These are phyloP conservation scores for Penaeus vannamei DNA, from an alignment of 1,140 invertebrate genomes.

Conservation along the genomic window DNA sequence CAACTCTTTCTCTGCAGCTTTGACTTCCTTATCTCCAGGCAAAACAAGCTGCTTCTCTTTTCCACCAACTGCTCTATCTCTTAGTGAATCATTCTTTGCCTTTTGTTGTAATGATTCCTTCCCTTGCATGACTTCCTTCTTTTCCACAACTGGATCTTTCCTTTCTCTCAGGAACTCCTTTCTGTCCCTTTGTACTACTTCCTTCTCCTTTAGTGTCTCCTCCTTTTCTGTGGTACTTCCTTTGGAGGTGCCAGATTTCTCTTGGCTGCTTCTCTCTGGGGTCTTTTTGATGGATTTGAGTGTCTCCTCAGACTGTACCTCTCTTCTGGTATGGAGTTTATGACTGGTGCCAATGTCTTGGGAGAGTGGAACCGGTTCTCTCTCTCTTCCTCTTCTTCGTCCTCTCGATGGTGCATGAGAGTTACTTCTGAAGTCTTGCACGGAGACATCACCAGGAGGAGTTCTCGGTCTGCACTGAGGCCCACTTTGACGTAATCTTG, in stretches of 20 bases:
- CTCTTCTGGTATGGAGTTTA: constrained; percentile 42
- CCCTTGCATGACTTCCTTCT: neutral
- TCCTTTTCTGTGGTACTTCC: constrained; percentile 49
- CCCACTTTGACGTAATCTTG: constrained; percentile 62
- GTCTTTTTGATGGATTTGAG: constrained; percentile 41
- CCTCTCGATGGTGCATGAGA: constrained; percentile 58
- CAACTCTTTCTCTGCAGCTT: too few relatives aligned
- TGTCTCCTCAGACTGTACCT: constrained; percentile 64
- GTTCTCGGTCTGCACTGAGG: constrained; percentile 60
- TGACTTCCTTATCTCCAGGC: too few relatives aligned
- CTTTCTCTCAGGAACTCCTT: constrained; percentile 21
- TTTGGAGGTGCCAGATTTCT: constrained; percentile 45
- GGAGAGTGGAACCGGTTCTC: constrained; percentile 50
- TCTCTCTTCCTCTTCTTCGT: constrained; percentile 59
- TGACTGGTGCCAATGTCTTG: constrained; percentile 19
- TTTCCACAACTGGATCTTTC: neutral
- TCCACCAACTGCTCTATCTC: too few relatives aligned
- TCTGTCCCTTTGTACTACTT: constrained; percentile 18
- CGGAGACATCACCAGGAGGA: constrained; percentile 56
- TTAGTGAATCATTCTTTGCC: neutral
- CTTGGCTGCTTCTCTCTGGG: constrained; percentile 46
- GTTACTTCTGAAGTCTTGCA: constrained; percentile 56
- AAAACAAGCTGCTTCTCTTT: too few relatives aligned
- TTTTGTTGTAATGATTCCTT: constrained; percentile 11
- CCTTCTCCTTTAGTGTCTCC: constrained; percentile 45